phyloP scores from a whole-genome alignment of 1,140 invertebrate species.

The Chironomus striatipennis region DNA sequence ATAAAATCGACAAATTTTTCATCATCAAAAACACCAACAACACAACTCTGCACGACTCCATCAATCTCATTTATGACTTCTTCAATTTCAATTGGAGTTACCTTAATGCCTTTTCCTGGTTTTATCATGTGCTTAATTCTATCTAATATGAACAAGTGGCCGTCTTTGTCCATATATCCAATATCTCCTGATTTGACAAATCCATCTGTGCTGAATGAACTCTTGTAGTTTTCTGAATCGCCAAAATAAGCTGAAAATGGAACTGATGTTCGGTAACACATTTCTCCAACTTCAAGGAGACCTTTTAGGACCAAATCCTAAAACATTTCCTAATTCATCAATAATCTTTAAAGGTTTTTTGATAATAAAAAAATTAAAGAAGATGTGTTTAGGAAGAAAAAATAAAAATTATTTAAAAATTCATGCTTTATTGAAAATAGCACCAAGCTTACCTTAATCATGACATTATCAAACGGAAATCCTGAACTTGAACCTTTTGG shows the following conservation, averaged over 20 bases:
- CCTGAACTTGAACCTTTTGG: not conserved
- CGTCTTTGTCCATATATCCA: constrained; percentile 26
- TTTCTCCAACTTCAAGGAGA: too few species aligned
- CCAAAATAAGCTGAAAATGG: constrained; percentile 48
- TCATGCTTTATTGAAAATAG: too few species aligned
- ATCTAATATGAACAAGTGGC: constrained; percentile 25
- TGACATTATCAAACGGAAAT: constrained; percentile 29
- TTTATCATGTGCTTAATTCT: constrained; percentile 28
- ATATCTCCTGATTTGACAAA: constrained; percentile 27
- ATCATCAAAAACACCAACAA: constrained; percentile 67
- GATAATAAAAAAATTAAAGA: too few species aligned
- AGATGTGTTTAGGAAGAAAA: too few species aligned
- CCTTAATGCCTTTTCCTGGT: constrained; percentile 49
- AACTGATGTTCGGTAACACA: constrained; percentile 44
- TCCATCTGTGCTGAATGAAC: constrained; percentile 43
- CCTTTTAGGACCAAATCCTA: too few species aligned
- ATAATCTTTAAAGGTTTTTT: too few species aligned
- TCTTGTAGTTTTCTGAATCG: constrained; percentile 41
- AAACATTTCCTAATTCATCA: too few species aligned
- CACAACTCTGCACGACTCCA: constrained; percentile 69
- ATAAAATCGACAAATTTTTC: constrained; percentile 63
- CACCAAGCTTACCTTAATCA: constrained; percentile 35
- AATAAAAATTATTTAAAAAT: too few species aligned
- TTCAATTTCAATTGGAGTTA: constrained; percentile 83
- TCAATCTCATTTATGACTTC: constrained; percentile 64